These are phyloP conservation scores for Corythornis madagascariensis DNA, from an alignment of 2,113 vertebrate genomes.

Conservation along the genomic window DNA sequence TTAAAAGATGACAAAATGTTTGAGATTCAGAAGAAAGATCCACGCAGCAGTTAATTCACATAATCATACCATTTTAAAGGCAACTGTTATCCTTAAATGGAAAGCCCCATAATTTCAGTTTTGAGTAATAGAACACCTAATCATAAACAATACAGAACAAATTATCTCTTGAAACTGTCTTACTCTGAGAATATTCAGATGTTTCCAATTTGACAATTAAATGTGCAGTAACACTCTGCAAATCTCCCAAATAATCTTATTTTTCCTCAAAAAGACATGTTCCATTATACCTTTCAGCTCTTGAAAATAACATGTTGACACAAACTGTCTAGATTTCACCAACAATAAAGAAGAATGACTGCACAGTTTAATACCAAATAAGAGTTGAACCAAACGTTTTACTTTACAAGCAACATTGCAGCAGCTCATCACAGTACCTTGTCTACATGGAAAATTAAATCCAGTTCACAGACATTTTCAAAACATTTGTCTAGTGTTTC, in stretches of 20 bases:
- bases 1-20: neutral
- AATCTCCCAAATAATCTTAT: neutral
- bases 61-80: neutral
- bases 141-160: neutral
- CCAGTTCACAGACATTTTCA: slow-evolving; percentile 99
- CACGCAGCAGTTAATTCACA: neutral
- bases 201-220: neutral
- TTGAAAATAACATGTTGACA: neutral
- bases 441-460: slow-evolving; percentile 99
- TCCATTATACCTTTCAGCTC: neutral
- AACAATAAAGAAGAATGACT: neutral
- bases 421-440: slow-evolving; percentile 84
- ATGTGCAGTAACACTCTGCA: neutral
- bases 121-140: neutral
- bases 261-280: neutral
- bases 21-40: neutral
- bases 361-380: neutral
- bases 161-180: neutral
- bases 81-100: neutral
- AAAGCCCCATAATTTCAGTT: neutral
- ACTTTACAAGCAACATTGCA: neutral
- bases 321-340: neutral
- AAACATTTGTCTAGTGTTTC: slow-evolving; percentile 99
- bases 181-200: neutral
- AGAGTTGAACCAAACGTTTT: neutral